These are phyloP conservation scores for Ooceraea biroi DNA, from an alignment of 1,140 invertebrate genomes.

Conservation along the genomic window DNA sequence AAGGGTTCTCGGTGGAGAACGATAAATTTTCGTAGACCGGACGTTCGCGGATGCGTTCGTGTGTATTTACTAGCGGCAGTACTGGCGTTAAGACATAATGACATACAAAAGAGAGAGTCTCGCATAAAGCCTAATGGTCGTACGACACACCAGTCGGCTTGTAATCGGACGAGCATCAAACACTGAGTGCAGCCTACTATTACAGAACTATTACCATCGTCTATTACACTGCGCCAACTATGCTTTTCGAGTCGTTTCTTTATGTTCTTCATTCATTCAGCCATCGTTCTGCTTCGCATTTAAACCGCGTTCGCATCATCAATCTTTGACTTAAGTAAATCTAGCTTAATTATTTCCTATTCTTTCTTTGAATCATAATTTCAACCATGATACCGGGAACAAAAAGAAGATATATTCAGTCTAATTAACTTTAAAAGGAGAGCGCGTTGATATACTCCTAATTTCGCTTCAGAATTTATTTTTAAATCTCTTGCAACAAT, in stretches of 20 bases:
- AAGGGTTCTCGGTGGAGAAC: slow-evolving; percentile 7
- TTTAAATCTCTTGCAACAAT: not conserved
- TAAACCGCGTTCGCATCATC: not conserved
- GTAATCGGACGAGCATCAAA: slow-evolving; percentile 53
- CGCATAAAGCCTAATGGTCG: slow-evolving; percentile 45
- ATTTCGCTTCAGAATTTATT: not conserved
- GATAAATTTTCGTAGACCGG: slow-evolving; percentile 55
- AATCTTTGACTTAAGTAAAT: not conserved
- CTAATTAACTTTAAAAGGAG: too few species aligned
- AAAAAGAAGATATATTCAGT: not conserved
- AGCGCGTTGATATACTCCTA: too few species aligned
- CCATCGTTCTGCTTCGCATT: not conserved
- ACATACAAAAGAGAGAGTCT: slow-evolving; percentile 54
- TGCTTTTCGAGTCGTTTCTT: not conserved
- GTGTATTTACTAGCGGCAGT: slow-evolving; percentile 1
- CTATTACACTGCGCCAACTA: not conserved
- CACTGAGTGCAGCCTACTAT: slow-evolving; percentile 28
- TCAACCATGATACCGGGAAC: too few species aligned
- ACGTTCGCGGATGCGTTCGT: slow-evolving; percentile 28
- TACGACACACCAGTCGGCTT: slow-evolving; percentile 31
- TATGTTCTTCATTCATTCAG: not conserved
- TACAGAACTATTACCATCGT: slow-evolving; percentile 36
- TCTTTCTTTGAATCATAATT: not conserved
- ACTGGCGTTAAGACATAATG: slow-evolving; percentile 34
- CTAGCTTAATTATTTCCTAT: not conserved